Evolutionary conservation across 2,888 invertebrate species (phyloP).

Genomic region (Machimus rusticus): DNA sequence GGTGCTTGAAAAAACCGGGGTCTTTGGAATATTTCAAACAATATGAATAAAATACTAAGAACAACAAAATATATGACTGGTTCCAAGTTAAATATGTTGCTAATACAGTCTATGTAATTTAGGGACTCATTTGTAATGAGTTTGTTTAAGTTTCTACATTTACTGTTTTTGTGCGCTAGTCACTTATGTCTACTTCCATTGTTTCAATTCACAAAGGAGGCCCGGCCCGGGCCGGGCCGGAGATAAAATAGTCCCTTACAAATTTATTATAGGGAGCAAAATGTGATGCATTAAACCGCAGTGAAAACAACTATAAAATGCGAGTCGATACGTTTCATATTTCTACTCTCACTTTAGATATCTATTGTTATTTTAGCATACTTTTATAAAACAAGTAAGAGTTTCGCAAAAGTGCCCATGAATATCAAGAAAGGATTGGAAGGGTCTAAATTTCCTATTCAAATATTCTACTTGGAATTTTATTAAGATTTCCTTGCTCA

Average conservation of each 20-base stretch:
- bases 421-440: neutral
- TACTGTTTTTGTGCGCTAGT: neutral
- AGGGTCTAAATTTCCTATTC: neutral
- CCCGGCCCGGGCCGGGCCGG: too few relatives aligned
- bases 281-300: neutral
- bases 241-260: neutral
- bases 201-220: neutral
- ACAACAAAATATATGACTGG: too few relatives aligned
- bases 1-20: too few relatives aligned
- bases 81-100: too few relatives aligned
- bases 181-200: neutral
- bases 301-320: neutral
- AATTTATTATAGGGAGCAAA: neutral
- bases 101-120: too few relatives aligned
- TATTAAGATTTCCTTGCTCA: neutral
- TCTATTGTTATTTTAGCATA: neutral
- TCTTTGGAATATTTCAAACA: too few relatives aligned
- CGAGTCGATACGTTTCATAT: neutral
- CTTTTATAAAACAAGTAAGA: neutral
- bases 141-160: too few relatives aligned
- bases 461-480: neutral
- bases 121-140: too few relatives aligned
- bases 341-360: neutral
- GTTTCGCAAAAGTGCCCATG: neutral
- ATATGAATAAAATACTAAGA: too few relatives aligned